A percentile compares a stretch with the other conserved stretches of the same genome.
Evolutionary conservation across 1,140 invertebrate species (phyloP).

Genomic region (Micrasema minimum): DNA sequence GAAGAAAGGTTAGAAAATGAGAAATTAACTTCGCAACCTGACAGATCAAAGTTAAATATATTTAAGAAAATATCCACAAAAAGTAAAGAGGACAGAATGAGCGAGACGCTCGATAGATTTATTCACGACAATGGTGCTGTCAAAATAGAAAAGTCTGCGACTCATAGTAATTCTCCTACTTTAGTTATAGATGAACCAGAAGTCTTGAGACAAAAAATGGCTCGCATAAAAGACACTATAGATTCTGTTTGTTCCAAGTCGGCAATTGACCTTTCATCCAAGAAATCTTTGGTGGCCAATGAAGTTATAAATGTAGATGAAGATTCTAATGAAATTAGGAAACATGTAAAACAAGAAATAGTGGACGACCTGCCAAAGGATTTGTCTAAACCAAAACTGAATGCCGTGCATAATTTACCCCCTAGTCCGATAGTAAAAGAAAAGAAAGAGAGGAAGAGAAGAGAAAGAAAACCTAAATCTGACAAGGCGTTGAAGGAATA

Average conservation of each 20-base stretch:
- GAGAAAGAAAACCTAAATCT: slow-evolving; percentile 72
- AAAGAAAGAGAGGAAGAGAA: slow-evolving; percentile 73
- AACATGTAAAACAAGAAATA: slow-evolving; percentile 42
- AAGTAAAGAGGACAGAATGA: slow-evolving; percentile 73
- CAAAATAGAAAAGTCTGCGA: slow-evolving; percentile 44
- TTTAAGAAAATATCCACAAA: slow-evolving; percentile 85
- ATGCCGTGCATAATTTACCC: slow-evolving; percentile 24
- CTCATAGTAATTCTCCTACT: slow-evolving; percentile 62
- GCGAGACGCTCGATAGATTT: slow-evolving; percentile 58
- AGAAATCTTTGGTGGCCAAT: slow-evolving; percentile 62
- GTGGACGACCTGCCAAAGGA: slow-evolving; percentile 46
- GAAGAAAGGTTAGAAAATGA: slow-evolving; percentile 67
- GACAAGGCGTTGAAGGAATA: slow-evolving; percentile 61
- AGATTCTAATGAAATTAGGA: slow-evolving; percentile 60
- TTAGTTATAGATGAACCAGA: slow-evolving; percentile 63
- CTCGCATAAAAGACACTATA: slow-evolving; percentile 41
- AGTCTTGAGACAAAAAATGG: slow-evolving; percentile 28
- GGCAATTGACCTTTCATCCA: slow-evolving; percentile 63
- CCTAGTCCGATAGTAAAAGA: slow-evolving; percentile 62
- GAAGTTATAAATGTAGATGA: slow-evolving; percentile 65
- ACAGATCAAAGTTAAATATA: slow-evolving; percentile 85
- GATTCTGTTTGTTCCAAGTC: slow-evolving; percentile 36
- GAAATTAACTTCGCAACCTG: slow-evolving; percentile 80
- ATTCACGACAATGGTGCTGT: slow-evolving; percentile 34
- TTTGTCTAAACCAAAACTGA: slow-evolving; percentile 47